phyloP scores from a whole-genome alignment of 2,888 invertebrate genomes.

The Pammene aurita region DNA sequence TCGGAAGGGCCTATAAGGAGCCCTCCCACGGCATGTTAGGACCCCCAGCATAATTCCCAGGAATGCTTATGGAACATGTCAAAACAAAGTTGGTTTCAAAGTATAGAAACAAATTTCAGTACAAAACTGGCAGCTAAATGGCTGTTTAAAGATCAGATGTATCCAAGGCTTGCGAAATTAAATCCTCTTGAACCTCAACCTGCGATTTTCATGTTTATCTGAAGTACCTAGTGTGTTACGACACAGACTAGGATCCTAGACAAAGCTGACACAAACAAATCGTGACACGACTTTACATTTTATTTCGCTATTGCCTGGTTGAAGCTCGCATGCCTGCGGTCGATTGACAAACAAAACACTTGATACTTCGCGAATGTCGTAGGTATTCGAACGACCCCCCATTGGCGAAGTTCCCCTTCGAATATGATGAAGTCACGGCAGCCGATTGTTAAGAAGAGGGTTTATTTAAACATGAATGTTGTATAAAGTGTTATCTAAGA shows the following conservation, averaged over 20 bases:
- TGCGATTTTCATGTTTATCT: slow-evolving; percentile 13
- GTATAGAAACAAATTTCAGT: no score
- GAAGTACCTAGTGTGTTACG: not conserved
- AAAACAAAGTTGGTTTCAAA: no score
- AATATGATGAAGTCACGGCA: slow-evolving; percentile 35
- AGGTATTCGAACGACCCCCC: slow-evolving; percentile 18
- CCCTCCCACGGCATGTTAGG: no score
- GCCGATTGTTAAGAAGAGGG: slow-evolving; percentile 15
- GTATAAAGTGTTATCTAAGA: slow-evolving; percentile 3
- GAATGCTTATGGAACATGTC: no score
- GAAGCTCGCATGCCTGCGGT: slow-evolving; percentile 17
- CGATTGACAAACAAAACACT: slow-evolving; percentile 34
- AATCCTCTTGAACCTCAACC: not conserved
- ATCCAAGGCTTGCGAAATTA: not conserved
- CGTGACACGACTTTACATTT: slow-evolving; percentile 25
- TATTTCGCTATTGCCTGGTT: slow-evolving; percentile 15
- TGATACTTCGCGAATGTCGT: slow-evolving; percentile 20
- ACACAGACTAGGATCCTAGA: slow-evolving; percentile 2
- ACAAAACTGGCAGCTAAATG: no score
- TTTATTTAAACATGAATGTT: not conserved
- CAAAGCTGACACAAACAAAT: slow-evolving; percentile 21
- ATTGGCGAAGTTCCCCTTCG: slow-evolving; percentile 22
- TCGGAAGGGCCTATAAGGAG: no score
- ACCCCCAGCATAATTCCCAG: no score
- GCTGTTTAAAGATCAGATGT: not conserved